Conservation (phyloP, 2,113 vertebrate species). For the Rhabdomys dilectus region DNA sequence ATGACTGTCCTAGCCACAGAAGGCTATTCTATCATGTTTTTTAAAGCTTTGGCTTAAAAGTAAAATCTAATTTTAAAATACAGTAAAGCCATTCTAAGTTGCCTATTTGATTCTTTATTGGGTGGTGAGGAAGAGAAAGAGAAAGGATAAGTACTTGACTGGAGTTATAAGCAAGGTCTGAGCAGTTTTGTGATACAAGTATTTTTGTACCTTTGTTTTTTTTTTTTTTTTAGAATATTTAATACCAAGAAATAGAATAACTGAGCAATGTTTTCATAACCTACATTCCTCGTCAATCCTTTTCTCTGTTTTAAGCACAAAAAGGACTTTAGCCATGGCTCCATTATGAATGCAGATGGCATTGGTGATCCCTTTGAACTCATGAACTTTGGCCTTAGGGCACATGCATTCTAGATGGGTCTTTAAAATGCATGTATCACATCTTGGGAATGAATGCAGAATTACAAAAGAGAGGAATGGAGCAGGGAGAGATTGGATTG, state of each 20-base stretch:
- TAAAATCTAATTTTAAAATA: conserved; percentile 42
- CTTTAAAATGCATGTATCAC: conserved; percentile 71
- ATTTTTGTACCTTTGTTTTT: conserved; percentile 27
- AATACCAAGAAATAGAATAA: conserved; percentile 44
- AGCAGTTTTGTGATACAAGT: not conserved
- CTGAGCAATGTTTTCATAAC: not conserved
- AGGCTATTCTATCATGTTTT: not conserved
- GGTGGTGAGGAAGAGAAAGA: not conserved
- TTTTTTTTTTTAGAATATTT: conserved; percentile 35
- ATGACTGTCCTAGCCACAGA: conserved; percentile 17
- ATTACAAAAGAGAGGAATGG: not conserved
- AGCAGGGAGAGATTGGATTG: not conserved
- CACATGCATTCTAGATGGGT: conserved; percentile 57
- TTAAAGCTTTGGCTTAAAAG: conserved; percentile 57
- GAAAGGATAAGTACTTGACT: not conserved
- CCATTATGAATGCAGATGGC: conserved; percentile 48
- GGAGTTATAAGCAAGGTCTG: not conserved
- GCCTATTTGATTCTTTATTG: not conserved
- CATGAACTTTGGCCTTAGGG: conserved; percentile 74
- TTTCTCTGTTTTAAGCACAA: not conserved
- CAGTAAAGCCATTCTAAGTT: conserved; percentile 9
- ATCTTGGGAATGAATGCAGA: conserved; percentile 44
- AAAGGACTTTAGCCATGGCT: not conserved
- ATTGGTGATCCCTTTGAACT: conserved; percentile 69
- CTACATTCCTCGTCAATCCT: not conserved